A percentile compares a stretch with the other conserved stretches of the same genome.
Conservation (phyloP, 2,797 vertebrate species). For the Microcaecilia unicolor region DNA sequence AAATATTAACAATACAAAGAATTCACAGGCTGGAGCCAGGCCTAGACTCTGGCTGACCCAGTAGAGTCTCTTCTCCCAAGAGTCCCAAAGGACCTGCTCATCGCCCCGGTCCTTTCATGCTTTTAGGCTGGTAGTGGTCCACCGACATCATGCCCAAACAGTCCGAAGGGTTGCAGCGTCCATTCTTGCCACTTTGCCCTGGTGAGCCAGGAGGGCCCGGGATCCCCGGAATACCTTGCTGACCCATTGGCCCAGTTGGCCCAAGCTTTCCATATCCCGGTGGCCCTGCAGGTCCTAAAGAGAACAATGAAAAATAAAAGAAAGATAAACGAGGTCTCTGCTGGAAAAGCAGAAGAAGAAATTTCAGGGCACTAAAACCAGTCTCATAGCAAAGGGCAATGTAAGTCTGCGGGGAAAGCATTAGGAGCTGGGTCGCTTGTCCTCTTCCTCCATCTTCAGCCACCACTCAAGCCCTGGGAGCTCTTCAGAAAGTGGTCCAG, state of each 20-base stretch:
- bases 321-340: neutral
- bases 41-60: no score
- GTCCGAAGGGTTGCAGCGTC: slow-evolving; percentile 82
- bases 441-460: no score
- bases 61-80: slow-evolving; percentile 16
- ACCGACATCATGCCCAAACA: slow-evolving; percentile 74
- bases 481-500: no score
- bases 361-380: no score
- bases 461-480: no score
- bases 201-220: slow-evolving; percentile 67
- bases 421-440: no score
- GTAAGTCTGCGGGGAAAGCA: no score
- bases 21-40: no score
- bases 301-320: neutral
- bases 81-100: neutral
- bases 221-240: slow-evolving; percentile 88
- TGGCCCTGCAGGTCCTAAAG: slow-evolving; percentile 76
- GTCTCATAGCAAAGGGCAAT: no score
- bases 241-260: slow-evolving; percentile 76
- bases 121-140: slow-evolving; percentile 80
- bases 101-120: slow-evolving; percentile 75
- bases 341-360: neutral
- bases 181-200: slow-evolving; percentile 75
- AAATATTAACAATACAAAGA: slow-evolving; percentile 20
- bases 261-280: slow-evolving; percentile 91